Base-by-base conservation (phyloP, 2,113 vertebrate species). In the Hydropotes inermis region DNA sequence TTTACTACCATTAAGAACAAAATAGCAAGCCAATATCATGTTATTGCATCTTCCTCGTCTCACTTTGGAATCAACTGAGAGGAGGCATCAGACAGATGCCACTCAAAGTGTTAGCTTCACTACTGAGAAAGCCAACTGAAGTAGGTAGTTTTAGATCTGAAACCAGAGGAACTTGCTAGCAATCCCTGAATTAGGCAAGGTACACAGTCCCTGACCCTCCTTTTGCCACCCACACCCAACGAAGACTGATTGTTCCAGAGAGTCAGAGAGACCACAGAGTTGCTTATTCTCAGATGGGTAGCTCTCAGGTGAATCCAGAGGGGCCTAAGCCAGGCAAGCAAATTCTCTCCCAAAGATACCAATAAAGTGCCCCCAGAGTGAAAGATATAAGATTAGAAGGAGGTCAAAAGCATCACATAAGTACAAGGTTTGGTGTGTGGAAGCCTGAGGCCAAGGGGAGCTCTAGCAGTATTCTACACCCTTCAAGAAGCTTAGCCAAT, bases 371-470 rank as follows among this genome's bases (percentile, higher is more conserved):
- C 45, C 30, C 52, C 30, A 8, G 50, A 25, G 45, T 67, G 28
- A n/a, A 70, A n/a, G 3, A 6, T 1, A 12, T 5, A 30, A 52
- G 13, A 21, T 58, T 28, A 54, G 52, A 47, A 11, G 47, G 30
- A 16, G 10, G 6, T 52, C 45, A 33, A 50, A 50, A 33, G 4
- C 13, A 45, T 15, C 28, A 1, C 9, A 6, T 1, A 30, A 28
- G 23, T 3, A 5, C 1, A 3, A 27, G 27, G 1, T 54, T 52
- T 30, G 39, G 13, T 11, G 1, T 5, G 3, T 7, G 47, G 60
- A n/a, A 43, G 43, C 6, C 2, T 3, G 57, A 43, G 16, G 47
- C 7, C 87, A 36, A 78, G 27, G 19, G 16, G n/a, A 81, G 47
- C 39, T 7, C 4, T 12, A 0, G 7, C 7, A 6, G 27, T 30